These are phyloP conservation scores for Gasterosteus nipponicus DNA, from an alignment of 2,113 vertebrate species.

Conservation along the genomic window DNA sequence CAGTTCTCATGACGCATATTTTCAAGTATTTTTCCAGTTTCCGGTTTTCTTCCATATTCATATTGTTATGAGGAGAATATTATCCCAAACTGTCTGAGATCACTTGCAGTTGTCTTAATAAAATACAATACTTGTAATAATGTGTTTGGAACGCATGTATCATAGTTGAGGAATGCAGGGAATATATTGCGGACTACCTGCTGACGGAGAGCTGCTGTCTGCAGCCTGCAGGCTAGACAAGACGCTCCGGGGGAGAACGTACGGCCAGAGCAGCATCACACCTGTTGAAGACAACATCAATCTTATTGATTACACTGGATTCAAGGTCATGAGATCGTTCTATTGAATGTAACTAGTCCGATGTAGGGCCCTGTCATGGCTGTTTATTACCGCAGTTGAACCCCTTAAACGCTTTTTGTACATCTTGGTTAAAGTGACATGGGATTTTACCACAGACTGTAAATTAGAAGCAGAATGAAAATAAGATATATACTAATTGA, in stretches of 20 bases:
- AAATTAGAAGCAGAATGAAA: background rate
- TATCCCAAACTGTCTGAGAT: background rate
- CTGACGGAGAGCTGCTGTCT: slow-evolving; percentile 23
- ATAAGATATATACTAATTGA: too few relatives aligned
- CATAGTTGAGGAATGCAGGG: background rate
- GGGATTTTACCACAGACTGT: background rate
- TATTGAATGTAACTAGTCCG: background rate
- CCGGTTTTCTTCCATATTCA: too few relatives aligned
- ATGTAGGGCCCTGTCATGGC: background rate
- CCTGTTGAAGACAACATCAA: slow-evolving; percentile 52
- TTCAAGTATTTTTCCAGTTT: too few relatives aligned
- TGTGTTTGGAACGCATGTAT: background rate
- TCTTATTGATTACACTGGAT: background rate
- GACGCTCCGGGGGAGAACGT: slow-evolving; percentile 39
- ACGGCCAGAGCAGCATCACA: slow-evolving; percentile 60
- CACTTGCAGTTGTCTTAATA: background rate
- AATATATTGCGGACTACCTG: slow-evolving; percentile 49
- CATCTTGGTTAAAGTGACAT: background rate
- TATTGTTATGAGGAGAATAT: background rate
- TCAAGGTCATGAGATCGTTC: background rate
- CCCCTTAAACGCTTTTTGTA: background rate
- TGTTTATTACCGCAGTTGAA: background rate
- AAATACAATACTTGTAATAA: background rate
- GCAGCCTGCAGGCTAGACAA: slow-evolving; percentile 16
- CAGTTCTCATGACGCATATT: background rate